Conservation (phyloP, 2,113 vertebrate genomes). For the Syngnathoides biaculeatus region DNA sequence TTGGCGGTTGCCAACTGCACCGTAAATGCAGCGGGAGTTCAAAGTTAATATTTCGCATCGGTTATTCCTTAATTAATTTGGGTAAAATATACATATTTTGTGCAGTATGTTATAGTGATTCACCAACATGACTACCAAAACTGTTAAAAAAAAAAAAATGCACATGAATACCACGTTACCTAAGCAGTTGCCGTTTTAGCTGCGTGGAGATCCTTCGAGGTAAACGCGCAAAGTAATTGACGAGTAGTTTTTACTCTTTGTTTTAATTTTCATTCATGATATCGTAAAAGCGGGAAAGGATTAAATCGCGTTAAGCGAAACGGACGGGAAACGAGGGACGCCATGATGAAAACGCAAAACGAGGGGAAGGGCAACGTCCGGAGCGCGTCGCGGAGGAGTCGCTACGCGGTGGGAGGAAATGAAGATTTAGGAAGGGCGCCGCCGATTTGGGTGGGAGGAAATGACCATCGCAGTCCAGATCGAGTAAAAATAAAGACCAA, state of each 20-base stretch:
- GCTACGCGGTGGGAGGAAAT: not conserved
- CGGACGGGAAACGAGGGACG: not conserved
- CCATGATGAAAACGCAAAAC: not conserved
- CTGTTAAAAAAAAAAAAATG: no score
- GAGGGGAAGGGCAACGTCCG: not conserved
- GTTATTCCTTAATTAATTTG: no score
- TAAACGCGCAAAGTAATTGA: no score
- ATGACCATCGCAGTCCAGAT: not conserved
- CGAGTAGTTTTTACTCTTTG: not conserved
- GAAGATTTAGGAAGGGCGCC: not conserved
- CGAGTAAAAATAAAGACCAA: not conserved
- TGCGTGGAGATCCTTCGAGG: no score
- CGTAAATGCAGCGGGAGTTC: no score
- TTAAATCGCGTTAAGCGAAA: not conserved
- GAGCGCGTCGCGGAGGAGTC: not conserved
- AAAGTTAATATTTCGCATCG: no score
- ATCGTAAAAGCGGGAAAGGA: not conserved
- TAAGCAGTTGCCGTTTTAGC: no score
- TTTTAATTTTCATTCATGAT: not conserved
- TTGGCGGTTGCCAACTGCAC: no score
- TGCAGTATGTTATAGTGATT: no score
- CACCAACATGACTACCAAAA: no score
- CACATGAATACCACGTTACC: no score
- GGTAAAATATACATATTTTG: no score
- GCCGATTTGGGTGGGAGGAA: not conserved